Percentiles rank a stretch among this genome's conserved stretches.
Conservation (phyloP, 1,140 invertebrate genomes). For the Calephelis nemesis region DNA sequence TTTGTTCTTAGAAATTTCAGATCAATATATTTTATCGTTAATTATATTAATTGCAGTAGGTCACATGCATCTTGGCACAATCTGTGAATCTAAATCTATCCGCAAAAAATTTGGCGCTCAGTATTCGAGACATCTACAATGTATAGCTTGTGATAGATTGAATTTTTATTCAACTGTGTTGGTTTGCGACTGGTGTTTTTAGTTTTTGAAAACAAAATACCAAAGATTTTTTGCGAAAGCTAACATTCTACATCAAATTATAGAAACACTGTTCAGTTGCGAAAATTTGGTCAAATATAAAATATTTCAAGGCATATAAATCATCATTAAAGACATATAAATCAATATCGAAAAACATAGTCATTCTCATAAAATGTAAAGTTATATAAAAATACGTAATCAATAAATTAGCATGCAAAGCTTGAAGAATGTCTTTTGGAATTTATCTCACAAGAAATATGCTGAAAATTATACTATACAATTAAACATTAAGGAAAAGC, state of each 20-base stretch:
- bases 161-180: too few species aligned
- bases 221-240: too few species aligned
- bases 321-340: too few species aligned
- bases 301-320: neutral
- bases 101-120: constrained; percentile 7
- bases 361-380: neutral
- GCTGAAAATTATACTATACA: too few species aligned
- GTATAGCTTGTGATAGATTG: too few species aligned
- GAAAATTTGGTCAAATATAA: constrained; percentile 1
- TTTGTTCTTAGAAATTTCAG: neutral
- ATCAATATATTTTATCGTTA: neutral
- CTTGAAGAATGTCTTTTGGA: neutral
- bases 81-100: neutral
- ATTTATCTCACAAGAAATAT: neutral
- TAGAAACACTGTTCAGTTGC: neutral
- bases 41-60: constrained; percentile 1
- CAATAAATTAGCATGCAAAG: neutral
- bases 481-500: too few species aligned
- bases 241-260: too few species aligned
- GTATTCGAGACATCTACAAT: neutral
- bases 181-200: too few species aligned
- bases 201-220: too few species aligned
- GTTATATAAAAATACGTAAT: neutral
- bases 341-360: neutral
- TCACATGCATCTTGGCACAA: constrained; percentile 2